Conservation (phyloP, 53 echinoderm and acorn worm species). For the Zoroaster sp. region DNA sequence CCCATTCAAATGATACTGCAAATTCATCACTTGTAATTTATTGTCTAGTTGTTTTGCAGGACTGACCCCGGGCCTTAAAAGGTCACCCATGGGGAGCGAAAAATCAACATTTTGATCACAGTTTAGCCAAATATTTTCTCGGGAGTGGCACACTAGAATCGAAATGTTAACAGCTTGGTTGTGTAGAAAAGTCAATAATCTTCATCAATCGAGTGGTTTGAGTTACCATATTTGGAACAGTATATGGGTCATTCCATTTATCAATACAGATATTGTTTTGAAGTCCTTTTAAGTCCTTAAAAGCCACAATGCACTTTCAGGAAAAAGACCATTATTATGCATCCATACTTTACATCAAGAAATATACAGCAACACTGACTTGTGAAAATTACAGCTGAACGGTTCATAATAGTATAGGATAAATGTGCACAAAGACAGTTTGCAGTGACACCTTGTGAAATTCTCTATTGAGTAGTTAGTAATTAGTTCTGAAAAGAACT, state of each 20-base stretch:
- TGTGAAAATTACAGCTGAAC: too few species aligned
- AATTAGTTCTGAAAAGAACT: too few species aligned
- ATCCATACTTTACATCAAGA: too few species aligned
- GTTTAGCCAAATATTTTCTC: conserved; percentile 21
- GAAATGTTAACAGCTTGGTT: not conserved
- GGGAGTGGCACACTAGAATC: not conserved
- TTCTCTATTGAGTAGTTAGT: too few species aligned
- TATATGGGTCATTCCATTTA: not conserved
- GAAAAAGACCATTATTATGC: too few species aligned
- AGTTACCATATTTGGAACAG: too few species aligned
- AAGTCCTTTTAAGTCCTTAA: not conserved
- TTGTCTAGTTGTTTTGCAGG: conserved; percentile 21
- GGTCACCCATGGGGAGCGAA: conserved; percentile 37
- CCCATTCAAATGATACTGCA: not conserved
- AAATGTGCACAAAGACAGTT: too few species aligned
- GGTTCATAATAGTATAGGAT: too few species aligned
- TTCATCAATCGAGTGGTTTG: too few species aligned
- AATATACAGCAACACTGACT: too few species aligned
- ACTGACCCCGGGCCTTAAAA: conserved; percentile 12
- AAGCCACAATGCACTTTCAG: too few species aligned
- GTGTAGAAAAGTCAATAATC: not conserved
- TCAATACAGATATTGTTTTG: not conserved
- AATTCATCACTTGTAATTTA: conserved; percentile 26
- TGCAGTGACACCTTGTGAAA: too few species aligned
- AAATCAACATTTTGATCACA: conserved; percentile 39